Evolutionary conservation across 2,888 invertebrate species (phyloP), one percentile per base, ranked within the genome.

Genomic region (Coelogynopora nodosa): DNA sequence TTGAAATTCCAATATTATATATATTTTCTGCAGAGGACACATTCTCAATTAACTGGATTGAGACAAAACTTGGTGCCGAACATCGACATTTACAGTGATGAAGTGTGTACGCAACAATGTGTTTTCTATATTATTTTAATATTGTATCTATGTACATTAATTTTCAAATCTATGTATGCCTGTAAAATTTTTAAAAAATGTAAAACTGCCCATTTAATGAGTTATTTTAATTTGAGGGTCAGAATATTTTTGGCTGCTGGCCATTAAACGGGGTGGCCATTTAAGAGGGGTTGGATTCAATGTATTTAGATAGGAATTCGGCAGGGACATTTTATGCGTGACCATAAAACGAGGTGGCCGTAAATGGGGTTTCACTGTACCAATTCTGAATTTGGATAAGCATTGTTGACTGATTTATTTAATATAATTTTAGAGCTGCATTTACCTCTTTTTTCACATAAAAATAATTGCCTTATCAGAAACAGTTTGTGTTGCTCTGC

Each of bases 391-490:
- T 74, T 74, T 74, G 74, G 74, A 74, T 26, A 26, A 74, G 74
- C 27, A 74, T 74, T 26, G 74, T 74, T 74, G 74, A 74, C 74
- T 74, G 74, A 74, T n/a, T 74, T 74, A 74, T n/a, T 26, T 74
- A 74, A 74, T 74, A 74, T 74, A n/a, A n/a, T n/a, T 74, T 26
- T 74, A 13, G 10, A 74, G 74, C 74, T 26, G 74, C 74, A 74
- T 74, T 74, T 74, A 26, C 74, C 74, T 74, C 5, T 74, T 74
- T 74, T 74, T 74, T 74, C 23, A 74, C 5, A 74, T 74, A 74
- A 74, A 74, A 74, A 74, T 74, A 74, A 74, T 74, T 74, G 74
- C 74, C 74, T 74, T 26, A 74, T 74, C 74, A 74, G 23, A 10
- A 74, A 26, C 74, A 26, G 23, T 74, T 74, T 74, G 74, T 74